Conservation (phyloP, 1,140 invertebrate species). For the Trialeurodes vaporariorum region DNA sequence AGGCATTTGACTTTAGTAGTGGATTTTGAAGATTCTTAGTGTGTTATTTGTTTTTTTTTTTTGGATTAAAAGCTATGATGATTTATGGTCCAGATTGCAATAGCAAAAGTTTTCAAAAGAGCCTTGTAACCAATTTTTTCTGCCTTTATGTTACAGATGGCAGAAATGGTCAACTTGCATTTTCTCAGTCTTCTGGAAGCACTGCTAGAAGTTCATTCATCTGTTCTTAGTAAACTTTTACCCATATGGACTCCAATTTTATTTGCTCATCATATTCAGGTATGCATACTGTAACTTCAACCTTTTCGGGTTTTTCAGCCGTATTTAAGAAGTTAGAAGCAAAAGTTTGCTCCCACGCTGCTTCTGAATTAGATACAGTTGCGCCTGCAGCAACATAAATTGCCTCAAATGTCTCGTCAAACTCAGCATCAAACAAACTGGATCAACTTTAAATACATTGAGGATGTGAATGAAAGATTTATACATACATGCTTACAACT, state of each 20-base stretch:
- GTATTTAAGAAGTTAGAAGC: neutral
- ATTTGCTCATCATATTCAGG: conserved; percentile 72
- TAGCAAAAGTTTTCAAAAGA: conserved; percentile 11
- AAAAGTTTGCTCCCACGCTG: neutral
- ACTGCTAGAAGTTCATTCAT: conserved; percentile 87
- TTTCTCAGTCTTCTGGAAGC: conserved; percentile 93
- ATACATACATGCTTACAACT: no score
- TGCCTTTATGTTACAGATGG: conserved; percentile 48
- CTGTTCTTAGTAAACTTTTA: conserved; percentile 73
- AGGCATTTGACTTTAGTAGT: no score
- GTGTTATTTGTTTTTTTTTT: no score
- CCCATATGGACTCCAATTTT: conserved; percentile 85
- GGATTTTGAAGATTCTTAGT: no score
- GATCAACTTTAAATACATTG: no score
- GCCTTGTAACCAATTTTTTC: conserved; percentile 18
- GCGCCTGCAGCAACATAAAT: no score
- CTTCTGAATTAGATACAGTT: no score
- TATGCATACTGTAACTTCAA: conserved; percentile 35
- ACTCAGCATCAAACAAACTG: no score
- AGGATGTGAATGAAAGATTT: no score
- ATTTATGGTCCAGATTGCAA: no score
- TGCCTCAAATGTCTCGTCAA: no score
- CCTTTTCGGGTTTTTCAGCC: neutral
- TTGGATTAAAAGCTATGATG: no score
- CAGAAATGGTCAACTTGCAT: conserved; percentile 95